Evolutionary conservation across 2,797 vertebrate species (phyloP), one percentile per base, ranked within the genome.

Genomic region (Tragelaphus eurycerus): DNA sequence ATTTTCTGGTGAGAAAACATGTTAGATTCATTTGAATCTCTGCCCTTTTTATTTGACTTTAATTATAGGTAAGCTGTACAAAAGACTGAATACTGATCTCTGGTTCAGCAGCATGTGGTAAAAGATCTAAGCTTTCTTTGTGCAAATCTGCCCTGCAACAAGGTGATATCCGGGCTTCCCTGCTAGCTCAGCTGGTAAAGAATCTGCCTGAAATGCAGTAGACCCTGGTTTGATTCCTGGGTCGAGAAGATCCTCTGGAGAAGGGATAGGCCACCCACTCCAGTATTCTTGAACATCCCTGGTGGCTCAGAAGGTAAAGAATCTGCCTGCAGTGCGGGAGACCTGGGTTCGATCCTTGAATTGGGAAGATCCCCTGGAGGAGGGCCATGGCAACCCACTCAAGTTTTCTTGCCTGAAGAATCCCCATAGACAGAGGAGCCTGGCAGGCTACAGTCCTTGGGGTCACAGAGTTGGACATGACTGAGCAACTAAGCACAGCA

Each of bases 1-100:
- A 16, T 89, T 95, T 94, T 96, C 91, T 74, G 67, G 82, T 60
- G 71, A 96, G 89, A 93, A 83, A 85, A 85, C 34, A 71, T 0
- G 8, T 38, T 54, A 74, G 55, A 62, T 50, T 96, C 87, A 57
- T 95, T 95, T 89, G 81, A 93, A 95, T 95, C 55, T 82, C 87
- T 97, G 82, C 93, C 85, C 92, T 97, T 96, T 97, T 93, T 88
- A 92, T 93, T 52, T 78, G 84, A 95, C 93, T 96, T 97, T 96
- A 95, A 84, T 97, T 96, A 87, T 12, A 82, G 93, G 81, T 55
- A 96, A 90, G 54, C 86, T 27, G 21, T 43, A 82, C 60, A 67
- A 34, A 96, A 74, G 92, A 60, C 1, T 57, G 79, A 91, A 46
- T 31, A 4, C 74, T 79, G 55, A 92, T 78, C 57, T 64, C n/a